These are phyloP conservation scores for Anthopleura xanthogrammica DNA, from an alignment of 92 coral and sea anemone species.

Conservation along the genomic window DNA sequence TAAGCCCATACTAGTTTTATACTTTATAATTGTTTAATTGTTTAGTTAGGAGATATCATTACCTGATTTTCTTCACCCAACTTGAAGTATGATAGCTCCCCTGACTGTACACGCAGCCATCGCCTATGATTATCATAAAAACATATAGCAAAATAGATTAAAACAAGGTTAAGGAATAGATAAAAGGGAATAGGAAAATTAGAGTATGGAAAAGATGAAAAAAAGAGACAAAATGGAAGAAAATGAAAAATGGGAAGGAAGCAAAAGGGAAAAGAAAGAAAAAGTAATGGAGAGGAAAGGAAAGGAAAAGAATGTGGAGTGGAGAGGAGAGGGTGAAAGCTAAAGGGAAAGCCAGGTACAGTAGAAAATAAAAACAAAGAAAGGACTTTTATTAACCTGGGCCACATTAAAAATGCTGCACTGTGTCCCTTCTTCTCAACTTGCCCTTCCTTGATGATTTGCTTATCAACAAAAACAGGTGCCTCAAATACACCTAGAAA, in stretches of 20 bases:
- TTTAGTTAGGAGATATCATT: neutral
- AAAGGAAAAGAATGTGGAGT: neutral
- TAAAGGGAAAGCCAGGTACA: neutral
- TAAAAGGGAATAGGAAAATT: neutral
- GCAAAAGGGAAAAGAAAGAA: neutral
- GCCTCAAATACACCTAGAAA: constrained; percentile 47
- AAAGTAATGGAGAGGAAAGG: neutral
- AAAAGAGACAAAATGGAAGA: neutral
- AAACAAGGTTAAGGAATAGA: neutral
- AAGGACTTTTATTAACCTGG: constrained; percentile 50
- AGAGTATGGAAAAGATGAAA: neutral
- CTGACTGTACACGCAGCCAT: constrained; percentile 82
- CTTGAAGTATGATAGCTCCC: constrained; percentile 88
- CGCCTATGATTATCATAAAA: constrained; percentile 46
- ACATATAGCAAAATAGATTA: neutral
- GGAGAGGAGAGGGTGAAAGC: neutral
- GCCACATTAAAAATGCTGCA: constrained; percentile 99
- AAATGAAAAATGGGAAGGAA: too few species aligned
- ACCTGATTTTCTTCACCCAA: constrained; percentile 95
- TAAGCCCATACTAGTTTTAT: too few species aligned
- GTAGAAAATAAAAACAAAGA: neutral
- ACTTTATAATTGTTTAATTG: too few species aligned
- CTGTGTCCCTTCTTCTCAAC: constrained; percentile 98
- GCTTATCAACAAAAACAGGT: constrained; percentile 48
- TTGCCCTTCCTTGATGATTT: constrained; percentile 87